Percentiles rank a stretch among this genome's conserved stretches.
phyloP scores from a whole-genome alignment of 2,888 invertebrate species.

The Alentia gelatinosa region DNA sequence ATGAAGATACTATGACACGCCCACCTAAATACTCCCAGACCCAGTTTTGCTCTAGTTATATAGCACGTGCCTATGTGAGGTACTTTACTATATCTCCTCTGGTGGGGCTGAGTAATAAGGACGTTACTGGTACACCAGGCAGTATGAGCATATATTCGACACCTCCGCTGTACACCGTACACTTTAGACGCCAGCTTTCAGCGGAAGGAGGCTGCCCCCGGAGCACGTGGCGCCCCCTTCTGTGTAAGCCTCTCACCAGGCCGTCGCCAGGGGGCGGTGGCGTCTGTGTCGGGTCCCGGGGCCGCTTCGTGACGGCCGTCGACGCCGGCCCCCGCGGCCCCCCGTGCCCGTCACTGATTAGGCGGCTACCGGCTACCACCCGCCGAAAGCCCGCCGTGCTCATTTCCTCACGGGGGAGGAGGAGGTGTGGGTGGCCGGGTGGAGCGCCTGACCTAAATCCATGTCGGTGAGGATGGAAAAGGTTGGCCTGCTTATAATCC shows the following conservation, averaged over 20 bases:
- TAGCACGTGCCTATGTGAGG: no score
- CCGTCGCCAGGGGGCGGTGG: not conserved
- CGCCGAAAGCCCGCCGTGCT: not conserved
- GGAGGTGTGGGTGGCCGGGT: not conserved
- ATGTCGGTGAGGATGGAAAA: not conserved
- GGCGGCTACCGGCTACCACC: conserved; percentile 13
- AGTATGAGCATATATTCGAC: no score
- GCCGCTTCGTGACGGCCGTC: not conserved
- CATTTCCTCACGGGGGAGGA: not conserved
- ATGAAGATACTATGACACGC: no score
- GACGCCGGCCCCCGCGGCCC: not conserved
- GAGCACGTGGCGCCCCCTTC: not conserved
- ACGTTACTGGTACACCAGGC: no score
- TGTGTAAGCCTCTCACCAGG: not conserved
- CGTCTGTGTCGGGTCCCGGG: not conserved
- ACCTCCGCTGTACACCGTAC: no score
- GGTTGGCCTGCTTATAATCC: not conserved
- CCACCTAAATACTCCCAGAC: no score
- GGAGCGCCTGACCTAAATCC: not conserved
- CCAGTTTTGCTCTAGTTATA: no score
- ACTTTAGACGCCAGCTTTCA: no score
- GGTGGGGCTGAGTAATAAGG: no score
- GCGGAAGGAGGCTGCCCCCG: not conserved
- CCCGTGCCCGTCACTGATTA: conserved; percentile 12
- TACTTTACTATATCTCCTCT: no score